phyloP scores from a whole-genome alignment of 1,140 invertebrate species.

The Tetragonula clypearis region DNA sequence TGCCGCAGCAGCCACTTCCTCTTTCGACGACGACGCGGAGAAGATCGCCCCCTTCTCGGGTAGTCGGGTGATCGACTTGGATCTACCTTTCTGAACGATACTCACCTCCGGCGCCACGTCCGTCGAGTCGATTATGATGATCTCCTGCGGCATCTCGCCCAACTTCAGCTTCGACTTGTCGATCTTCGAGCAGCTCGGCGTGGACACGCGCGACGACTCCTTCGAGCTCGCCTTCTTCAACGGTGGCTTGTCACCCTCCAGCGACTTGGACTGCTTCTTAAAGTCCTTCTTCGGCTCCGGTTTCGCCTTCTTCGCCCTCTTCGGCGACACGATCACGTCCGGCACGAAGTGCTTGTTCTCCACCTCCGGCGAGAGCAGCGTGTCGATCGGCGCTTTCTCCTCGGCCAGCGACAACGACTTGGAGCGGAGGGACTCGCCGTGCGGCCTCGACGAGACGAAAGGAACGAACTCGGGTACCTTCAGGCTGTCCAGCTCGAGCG shows the following conservation, averaged over 20 bases:
- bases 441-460: slow-evolving; percentile 75
- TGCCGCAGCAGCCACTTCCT: slow-evolving; percentile 36
- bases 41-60: slow-evolving; percentile 65
- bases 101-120: slow-evolving; percentile 77
- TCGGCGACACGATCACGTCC: slow-evolving; percentile 74
- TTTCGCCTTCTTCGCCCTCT: slow-evolving; percentile 73
- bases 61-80: slow-evolving; percentile 77
- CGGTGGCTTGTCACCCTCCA: slow-evolving; percentile 79
- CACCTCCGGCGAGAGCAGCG: slow-evolving; percentile 77
- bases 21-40: slow-evolving; percentile 59
- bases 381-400: slow-evolving; percentile 80
- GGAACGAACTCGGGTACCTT: slow-evolving; percentile 81
- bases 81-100: slow-evolving; percentile 80
- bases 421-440: slow-evolving; percentile 77
- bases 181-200: slow-evolving; percentile 74
- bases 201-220: slow-evolving; percentile 72
- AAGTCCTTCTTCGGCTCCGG: slow-evolving; percentile 79
- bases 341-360: slow-evolving; percentile 79
- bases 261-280: slow-evolving; percentile 80
- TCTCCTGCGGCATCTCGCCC: slow-evolving; percentile 80
- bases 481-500: slow-evolving; percentile 78
- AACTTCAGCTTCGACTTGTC: slow-evolving; percentile 80
- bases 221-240: slow-evolving; percentile 76
- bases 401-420: slow-evolving; percentile 80
- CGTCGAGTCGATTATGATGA: slow-evolving; percentile 80